phyloP scores from a whole-genome alignment of 1,140 invertebrate species.

The Sarcophaga bullata region DNA sequence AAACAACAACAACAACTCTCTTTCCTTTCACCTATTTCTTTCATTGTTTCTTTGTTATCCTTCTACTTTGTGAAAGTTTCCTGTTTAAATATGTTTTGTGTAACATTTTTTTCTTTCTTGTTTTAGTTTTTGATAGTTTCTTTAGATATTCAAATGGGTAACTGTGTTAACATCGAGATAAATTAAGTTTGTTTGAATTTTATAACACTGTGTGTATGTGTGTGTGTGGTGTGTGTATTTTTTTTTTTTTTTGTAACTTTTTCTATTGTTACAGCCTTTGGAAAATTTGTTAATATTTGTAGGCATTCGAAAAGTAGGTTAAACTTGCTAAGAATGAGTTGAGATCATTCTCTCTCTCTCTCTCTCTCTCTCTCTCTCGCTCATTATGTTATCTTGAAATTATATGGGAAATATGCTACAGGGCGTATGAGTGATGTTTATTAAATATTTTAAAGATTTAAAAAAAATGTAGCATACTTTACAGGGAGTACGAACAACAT shows the following conservation, averaged over 20 bases:
- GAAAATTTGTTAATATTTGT: not conserved
- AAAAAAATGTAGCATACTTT: too few relatives aligned
- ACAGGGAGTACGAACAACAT: too few relatives aligned
- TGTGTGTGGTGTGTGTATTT: not conserved
- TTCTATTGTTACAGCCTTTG: not conserved
- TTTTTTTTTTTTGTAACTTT: not conserved
- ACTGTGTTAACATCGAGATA: constrained; percentile 9
- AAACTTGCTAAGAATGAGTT: not conserved
- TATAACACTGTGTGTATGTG: too few relatives aligned
- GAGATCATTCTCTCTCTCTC: too few relatives aligned
- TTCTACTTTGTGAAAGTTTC: not conserved
- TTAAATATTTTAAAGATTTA: too few relatives aligned
- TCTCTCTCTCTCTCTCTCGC: too few relatives aligned
- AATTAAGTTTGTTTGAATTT: not conserved
- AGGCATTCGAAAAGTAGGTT: not conserved
- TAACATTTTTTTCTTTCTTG: not conserved
- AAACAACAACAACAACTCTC: too few relatives aligned
- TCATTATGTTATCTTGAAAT: not conserved
- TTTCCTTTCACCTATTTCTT: too few relatives aligned
- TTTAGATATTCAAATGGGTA: not conserved
- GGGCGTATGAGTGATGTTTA: not conserved
- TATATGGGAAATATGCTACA: not conserved
- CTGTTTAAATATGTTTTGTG: not conserved
- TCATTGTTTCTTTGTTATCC: not conserved
- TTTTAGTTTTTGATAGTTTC: not conserved